Conservation (phyloP, 2,888 invertebrate species). For the Eumerus sabulonum region DNA sequence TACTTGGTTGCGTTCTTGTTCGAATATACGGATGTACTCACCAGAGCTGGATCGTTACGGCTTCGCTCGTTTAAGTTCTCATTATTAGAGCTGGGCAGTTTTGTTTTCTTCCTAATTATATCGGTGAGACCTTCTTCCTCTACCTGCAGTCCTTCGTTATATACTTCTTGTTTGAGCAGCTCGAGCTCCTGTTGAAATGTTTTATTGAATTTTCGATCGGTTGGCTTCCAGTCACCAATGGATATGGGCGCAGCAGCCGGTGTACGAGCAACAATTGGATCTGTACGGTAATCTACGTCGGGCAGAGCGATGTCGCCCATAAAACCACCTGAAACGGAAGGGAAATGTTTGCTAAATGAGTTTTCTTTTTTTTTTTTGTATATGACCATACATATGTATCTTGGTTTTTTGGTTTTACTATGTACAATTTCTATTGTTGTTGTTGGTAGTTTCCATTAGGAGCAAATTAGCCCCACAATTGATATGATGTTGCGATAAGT, state of each 20-base stretch:
- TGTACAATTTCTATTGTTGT: background rate
- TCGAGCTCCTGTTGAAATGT: slow-evolving; percentile 88
- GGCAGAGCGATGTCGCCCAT: slow-evolving; percentile 92
- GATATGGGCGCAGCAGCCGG: slow-evolving; percentile 58
- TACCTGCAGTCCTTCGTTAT: slow-evolving; percentile 89
- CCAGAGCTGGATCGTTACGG: slow-evolving; percentile 73
- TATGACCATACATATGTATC: no score
- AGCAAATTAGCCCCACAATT: background rate
- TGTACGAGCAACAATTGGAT: slow-evolving; percentile 71
- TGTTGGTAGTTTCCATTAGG: background rate
- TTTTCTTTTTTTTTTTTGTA: slow-evolving; percentile 4
- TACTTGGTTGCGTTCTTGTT: background rate
- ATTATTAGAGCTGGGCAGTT: slow-evolving; percentile 81
- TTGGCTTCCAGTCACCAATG: slow-evolving; percentile 64
- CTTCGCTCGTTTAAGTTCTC: slow-evolving; percentile 78
- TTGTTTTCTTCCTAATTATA: slow-evolving; percentile 85
- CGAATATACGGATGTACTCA: no score
- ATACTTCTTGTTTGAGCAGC: slow-evolving; percentile 89
- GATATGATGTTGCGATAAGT: background rate
- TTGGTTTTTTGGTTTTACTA: no score
- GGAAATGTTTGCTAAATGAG: slow-evolving; percentile 13
- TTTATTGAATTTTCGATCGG: slow-evolving; percentile 81
- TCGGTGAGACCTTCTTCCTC: slow-evolving; percentile 91
- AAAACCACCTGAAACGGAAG: slow-evolving; percentile 85
- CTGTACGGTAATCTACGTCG: slow-evolving; percentile 79